Evolutionary conservation across 2,113 vertebrate species (phyloP), one percentile per base, ranked within the genome.

Genomic region (Sciurus niger): DNA sequence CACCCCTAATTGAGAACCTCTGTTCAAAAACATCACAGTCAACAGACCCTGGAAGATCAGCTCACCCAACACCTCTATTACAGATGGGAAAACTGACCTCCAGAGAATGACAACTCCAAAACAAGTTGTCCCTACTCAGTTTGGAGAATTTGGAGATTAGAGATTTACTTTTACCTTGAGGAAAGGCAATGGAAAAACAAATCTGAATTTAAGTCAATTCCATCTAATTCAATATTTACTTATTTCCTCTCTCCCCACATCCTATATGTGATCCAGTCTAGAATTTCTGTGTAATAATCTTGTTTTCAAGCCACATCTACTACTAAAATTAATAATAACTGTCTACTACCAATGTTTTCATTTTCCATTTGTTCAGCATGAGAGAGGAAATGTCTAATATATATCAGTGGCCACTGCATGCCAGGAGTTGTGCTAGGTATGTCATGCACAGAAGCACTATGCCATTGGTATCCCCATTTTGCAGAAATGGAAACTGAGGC

Each of bases 131-230:
- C 70, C 46, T 28, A 46, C 24, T 67, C 77, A 60, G 4, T 60
- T 40, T 87, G 83, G 37, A 77, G 34, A 34, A 11, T 22, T 94
- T 28, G 48, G 78, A 68, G 22, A 80, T 76, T 7, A 77, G 28
- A 73, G n/a, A 12, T 53, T 32, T 83, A 70, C 65, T 46, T 48
- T 86, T 46, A 78, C 73, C 16, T 48, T 40, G 60, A 77, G 90
- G 90, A 96, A 89, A 51, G 22, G 9, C 43, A 79, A 63, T 95
- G 30, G 11, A 34, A 87, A 58, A 74, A 43, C 20, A 30, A 89
- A 46, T 88, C 90, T 80, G 63, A 74, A 90, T 63, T 86, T 46
- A 79, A 74, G 25, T 70, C 32, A 28, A 1, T 77, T 91, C 89
- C 53, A 58, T 68, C 46, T 80, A 84, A 12, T 14, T 34, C 7